Evolutionary conservation across 2,797 vertebrate species (phyloP), one percentile per base, ranked within the genome.

Genomic region (Halcyon badia): DNA sequence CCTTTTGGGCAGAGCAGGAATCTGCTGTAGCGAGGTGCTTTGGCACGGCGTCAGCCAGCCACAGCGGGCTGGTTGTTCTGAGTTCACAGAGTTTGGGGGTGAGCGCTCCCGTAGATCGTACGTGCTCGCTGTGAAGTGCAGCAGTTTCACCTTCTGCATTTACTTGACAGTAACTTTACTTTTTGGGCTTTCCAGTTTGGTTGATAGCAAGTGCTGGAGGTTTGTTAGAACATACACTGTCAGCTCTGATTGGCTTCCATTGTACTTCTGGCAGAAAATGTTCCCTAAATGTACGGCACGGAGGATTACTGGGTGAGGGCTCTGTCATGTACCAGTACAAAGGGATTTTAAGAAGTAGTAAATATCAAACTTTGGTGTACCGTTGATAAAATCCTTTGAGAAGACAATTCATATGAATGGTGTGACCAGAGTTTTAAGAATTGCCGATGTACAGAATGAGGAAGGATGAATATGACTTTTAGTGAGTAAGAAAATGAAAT

Each of bases 81-180:
- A 77, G 16, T 51, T 76, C 35, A 31, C 20, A 69, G 52, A 39
- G 5, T 58, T 86, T 57, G 31, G 44, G 62, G n/a, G 46, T 4
- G 10, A 66, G 10, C 20, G 12, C 58, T 87, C 31, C 16, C 20
- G 76, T 70, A 17, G 22, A 10, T 51, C 5, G 0, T 24, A 25
- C 37, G 9, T 42, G 44, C 84, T 66, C 15, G 3, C 54, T 58
- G 0, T 37, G 61, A 69, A 93, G 46, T 62, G 77, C 62, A 86
- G 42, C 35, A 76, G 14, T 69, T 64, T 76, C 66, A 93, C 93
- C 76, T 90, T 70, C 48, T 73, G 58, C 42, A 13, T 87, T 78
- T 94, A 33, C 49, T 58, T 94, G 72, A 46, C 85, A 93, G 30
- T n/a, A n/a, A n/a, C n/a, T n/a, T n/a, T n/a, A n/a, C 11, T 14